phyloP scores from a whole-genome alignment of 2,113 vertebrate genomes.

The Platycercus adscitus region DNA sequence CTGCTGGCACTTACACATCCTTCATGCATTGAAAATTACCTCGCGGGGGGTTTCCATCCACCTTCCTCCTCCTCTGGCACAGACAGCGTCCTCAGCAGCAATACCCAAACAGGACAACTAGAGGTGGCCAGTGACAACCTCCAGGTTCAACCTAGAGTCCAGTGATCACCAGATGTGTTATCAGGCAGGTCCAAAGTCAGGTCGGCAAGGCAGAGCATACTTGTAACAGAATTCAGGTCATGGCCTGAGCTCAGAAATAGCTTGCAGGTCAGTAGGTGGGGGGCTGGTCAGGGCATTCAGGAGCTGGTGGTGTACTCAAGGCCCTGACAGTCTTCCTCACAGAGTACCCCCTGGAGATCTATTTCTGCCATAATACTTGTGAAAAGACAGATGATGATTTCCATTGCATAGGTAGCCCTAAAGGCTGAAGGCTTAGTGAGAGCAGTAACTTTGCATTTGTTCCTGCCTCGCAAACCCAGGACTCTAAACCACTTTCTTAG shows the following conservation, averaged over 20 bases:
- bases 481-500: neutral
- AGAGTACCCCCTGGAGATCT: neutral
- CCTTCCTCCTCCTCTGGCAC: neutral
- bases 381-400: neutral
- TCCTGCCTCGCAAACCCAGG: neutral
- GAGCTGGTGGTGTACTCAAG: neutral
- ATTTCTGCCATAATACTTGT: neutral
- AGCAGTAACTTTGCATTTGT: neutral
- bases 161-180: neutral
- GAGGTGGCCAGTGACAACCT: neutral
- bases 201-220: neutral
- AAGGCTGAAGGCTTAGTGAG: neutral
- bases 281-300: neutral
- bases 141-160: neutral
- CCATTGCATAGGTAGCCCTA: neutral
- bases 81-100: neutral
- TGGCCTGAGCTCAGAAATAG: neutral
- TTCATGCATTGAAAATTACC: neutral
- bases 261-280: neutral
- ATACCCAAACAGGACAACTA: accelerated
- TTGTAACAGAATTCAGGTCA: neutral
- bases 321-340: neutral
- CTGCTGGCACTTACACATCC: neutral
- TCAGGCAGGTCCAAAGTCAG: neutral
- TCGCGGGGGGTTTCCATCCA: neutral